These are phyloP conservation scores for Puffinus mauretanicus DNA, from an alignment of 2,113 vertebrate species.

Conservation along the genomic window DNA sequence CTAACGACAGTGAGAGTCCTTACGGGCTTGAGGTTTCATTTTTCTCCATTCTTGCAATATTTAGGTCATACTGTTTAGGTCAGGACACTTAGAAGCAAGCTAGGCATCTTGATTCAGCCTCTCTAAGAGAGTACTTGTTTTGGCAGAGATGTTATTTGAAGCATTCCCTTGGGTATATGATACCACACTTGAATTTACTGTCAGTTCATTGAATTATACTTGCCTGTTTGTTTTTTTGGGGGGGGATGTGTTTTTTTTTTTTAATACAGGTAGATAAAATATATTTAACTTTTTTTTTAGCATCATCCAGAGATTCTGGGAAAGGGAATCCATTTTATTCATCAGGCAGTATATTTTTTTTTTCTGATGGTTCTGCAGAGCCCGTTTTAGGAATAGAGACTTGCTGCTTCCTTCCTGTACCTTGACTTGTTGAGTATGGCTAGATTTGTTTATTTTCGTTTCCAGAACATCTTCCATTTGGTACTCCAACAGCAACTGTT, in stretches of 20 bases:
- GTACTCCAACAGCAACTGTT: not conserved
- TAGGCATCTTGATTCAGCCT: not conserved
- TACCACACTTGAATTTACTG: not conserved
- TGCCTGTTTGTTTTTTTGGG: not conserved
- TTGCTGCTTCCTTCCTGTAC: not conserved
- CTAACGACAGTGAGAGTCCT: not conserved
- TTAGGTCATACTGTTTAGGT: not conserved
- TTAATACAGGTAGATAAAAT: not conserved
- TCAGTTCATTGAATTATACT: not conserved
- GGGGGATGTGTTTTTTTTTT: not conserved
- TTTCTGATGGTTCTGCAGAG: not conserved
- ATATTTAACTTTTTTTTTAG: not conserved
- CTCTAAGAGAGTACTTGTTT: not conserved
- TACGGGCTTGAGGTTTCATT: not conserved
- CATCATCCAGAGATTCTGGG: not conserved
- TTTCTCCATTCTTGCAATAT: not conserved
- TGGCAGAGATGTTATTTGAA: not conserved
- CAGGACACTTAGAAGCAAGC: not conserved
- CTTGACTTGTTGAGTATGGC: not conserved
- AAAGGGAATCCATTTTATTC: not conserved
- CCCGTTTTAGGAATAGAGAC: not conserved
- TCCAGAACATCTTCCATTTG: not conserved
- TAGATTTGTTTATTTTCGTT: slow-evolving; percentile 15
- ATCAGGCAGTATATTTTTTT: not conserved
- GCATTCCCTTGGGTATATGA: not conserved